Evolutionary conservation across 2,888 invertebrate species (phyloP), one percentile per base, ranked within the genome.

Genomic region (Caprella mutica): DNA sequence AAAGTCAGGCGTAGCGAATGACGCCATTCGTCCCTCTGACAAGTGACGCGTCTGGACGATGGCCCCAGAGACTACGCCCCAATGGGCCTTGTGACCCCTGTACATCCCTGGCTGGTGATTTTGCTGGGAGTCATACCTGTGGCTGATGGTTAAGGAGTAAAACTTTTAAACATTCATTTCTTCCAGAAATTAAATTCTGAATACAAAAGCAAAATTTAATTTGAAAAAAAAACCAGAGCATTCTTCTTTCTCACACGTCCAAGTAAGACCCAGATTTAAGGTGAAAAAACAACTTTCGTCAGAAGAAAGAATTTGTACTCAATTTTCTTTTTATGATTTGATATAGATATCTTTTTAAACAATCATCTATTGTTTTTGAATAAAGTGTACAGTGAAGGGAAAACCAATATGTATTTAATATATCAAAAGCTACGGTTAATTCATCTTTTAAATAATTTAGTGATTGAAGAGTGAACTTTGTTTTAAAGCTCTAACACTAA

Each of bases 11-110:
- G 55, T 59, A 9, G 56, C 39, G 23, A 44, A 44, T 14, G 55
- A 23, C 9, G 42, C 30, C 2, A 26, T 30, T 23, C 21, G 40
- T n/a, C 44, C 48, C 24, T 48, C 12, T n/a, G 26, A 52, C 44
- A 63, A 51, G 9, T 44, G 40, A 3, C 38, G 43, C 35, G 55
- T 57, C 33, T 63, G 63, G n/a, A 63, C 55, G 24, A 63, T 52
- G 33, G 59, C 59, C n/a, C 63, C 63, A 46, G 59, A 63, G 12
- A 63, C 43, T 17, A 63, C 42, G 9, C 63, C 59, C 63, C 63
- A 63, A 43, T 63, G 63, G 2, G 63, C 59, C 38, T 63, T 63
- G 55, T 56, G 55, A 2, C 63, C 63, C 17, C 40, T 38, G 19
- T 39, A 48, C 9, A 43, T 33, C 1, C 59, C 59, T 21, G 63